These are phyloP conservation scores for Callionymus lyra DNA, from an alignment of 2,113 vertebrate species.

Conservation along the genomic window DNA sequence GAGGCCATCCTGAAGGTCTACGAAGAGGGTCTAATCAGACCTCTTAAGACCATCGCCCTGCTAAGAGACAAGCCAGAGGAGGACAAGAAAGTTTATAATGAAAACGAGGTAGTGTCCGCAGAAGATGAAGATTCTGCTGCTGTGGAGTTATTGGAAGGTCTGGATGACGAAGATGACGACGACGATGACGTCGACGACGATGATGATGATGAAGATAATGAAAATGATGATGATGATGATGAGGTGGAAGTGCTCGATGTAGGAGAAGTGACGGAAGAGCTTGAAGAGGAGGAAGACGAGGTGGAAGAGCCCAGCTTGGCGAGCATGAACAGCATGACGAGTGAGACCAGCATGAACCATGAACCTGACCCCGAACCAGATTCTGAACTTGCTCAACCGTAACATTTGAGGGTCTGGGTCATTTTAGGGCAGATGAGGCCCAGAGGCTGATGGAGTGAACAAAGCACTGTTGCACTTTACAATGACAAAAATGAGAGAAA, in stretches of 20 bases:
- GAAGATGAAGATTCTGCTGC: constrained; percentile 29
- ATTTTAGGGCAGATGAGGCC: constrained; percentile 32
- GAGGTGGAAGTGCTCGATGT: constrained; percentile 61
- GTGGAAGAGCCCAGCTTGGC: constrained; percentile 50
- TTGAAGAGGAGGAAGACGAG: constrained; percentile 35
- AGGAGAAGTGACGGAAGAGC: constrained; percentile 44
- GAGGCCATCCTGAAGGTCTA: constrained; percentile 97
- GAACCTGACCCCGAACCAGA: constrained; percentile 13
- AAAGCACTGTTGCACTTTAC: constrained; percentile 99
- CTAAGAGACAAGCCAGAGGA: constrained; percentile 57
- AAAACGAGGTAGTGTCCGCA: neutral
- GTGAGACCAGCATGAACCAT: constrained; percentile 50
- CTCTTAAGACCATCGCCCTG: constrained; percentile 73
- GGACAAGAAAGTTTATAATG: constrained; percentile 23
- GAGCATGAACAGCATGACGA: constrained; percentile 41
- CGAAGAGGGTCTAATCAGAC: constrained; percentile 86
- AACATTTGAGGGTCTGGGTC: constrained; percentile 24
- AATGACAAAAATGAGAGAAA: constrained; percentile 65
- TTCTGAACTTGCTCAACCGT: constrained; percentile 17
- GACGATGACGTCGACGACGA: constrained; percentile 35
- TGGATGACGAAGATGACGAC: constrained; percentile 49
- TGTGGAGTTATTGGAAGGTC: constrained; percentile 37
- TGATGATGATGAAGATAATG: constrained; percentile 53
- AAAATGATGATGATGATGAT: constrained; percentile 44
- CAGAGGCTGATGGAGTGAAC: constrained; percentile 63